Evolutionary conservation across 92 coral and sea anemone genomes (phyloP), one percentile per base, ranked within the genome.

Genomic region (Pocillopora meandrina): DNA sequence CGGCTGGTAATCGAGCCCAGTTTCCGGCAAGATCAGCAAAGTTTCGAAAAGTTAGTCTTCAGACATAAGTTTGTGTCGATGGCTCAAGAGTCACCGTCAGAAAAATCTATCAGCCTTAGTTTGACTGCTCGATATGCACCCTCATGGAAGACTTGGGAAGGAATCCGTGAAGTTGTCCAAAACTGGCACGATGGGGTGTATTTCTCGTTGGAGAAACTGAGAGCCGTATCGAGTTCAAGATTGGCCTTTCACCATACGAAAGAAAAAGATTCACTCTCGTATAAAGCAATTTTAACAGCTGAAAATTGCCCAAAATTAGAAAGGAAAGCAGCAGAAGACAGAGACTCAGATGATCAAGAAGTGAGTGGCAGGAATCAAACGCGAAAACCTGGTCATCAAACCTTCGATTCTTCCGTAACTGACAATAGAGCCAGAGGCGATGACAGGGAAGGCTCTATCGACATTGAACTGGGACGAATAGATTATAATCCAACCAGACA

Each of bases 111-210:
- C 7, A 88, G 87, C 83, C 78, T 88, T 14, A 83, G 82, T 83
- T 69, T 88, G 34, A 88, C 91, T 19, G 52, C 87, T 55, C 84
- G 64, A 61, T 88, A 88, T 52, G 87, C 91, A 17, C 85, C 87
- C 8, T 69, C 87, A 19, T 88, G 91, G 91, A 76, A 83, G 61
- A 83, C 87, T 17, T 88, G 91, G 91, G 91, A 88, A 58, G 91
- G 91, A 18, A 71, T 88, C 62, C 85, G 91, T 31, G 91, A 88
- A 34, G 74, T 88, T 10, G 91, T 88, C 56, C 91, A 88, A 64
- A 88, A 88, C 84, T 88, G 91, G 91, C 91, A 88, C 55, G 91
- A 88, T 65, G 91, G 91, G 19, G 83, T 88, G 52, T 83, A 76
- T 35, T 31, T 87, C 71, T 88, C 87, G 21, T 64, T 88, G 5